phyloP scores from a whole-genome alignment of 2,888 invertebrate genomes.

The Microctonus hyperodae region DNA sequence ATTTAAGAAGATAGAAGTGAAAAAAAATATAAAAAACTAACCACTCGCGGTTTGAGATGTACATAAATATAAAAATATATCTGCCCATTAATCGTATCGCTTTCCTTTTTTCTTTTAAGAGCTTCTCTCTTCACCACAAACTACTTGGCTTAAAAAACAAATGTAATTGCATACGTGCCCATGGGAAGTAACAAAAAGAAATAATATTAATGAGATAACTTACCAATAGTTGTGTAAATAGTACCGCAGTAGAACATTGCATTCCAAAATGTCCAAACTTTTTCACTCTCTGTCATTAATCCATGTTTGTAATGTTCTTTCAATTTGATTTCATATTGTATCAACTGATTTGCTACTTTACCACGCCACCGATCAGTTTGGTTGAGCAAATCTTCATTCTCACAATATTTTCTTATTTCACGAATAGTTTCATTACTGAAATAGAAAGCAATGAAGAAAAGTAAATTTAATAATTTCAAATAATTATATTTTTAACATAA shows the following conservation, averaged over 20 bases:
- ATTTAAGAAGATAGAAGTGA: not conserved
- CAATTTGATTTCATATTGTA: conserved; percentile 67
- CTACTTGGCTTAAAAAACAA: not conserved
- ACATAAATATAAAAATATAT: conserved; percentile 6
- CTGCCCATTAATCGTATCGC: not conserved
- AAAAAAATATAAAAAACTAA: not conserved
- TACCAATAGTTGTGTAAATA: conserved; percentile 89
- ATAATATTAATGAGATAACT: conserved; percentile 54
- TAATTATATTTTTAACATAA: too few species aligned
- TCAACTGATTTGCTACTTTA: conserved; percentile 63
- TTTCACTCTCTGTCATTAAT: conserved; percentile 63
- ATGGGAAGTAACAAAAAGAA: not conserved
- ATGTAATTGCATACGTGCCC: not conserved
- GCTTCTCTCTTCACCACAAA: not conserved
- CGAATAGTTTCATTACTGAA: conserved; percentile 57
- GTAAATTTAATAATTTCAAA: too few species aligned
- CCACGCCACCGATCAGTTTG: conserved; percentile 65
- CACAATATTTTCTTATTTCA: conserved; percentile 53
- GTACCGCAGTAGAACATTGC: conserved; percentile 88
- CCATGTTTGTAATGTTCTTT: conserved; percentile 64
- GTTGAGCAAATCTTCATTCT: conserved; percentile 48
- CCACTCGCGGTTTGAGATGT: not conserved
- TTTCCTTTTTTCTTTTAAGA: not conserved
- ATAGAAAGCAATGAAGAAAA: not conserved
- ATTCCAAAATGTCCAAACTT: conserved; percentile 85